Evolutionary conservation across 92 coral and sea anemone species (phyloP).

Genomic region (Bergia puertoricense): DNA sequence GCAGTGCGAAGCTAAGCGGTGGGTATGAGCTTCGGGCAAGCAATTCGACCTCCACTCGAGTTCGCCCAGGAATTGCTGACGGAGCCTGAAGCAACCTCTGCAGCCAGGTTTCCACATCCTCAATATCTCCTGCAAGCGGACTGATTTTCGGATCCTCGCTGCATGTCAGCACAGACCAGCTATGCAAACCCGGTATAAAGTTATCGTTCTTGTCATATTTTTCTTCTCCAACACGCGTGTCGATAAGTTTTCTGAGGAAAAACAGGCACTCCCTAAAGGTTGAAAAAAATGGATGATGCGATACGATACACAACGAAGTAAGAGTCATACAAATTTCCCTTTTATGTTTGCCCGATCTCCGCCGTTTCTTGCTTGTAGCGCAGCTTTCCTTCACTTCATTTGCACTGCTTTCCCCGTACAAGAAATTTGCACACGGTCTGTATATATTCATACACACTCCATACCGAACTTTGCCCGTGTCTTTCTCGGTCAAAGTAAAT

Average conservation of each 20-base stretch:
- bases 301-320: constrained; percentile 89
- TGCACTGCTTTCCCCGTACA: constrained; percentile 65
- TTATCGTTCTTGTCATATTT: constrained; percentile 79
- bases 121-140: constrained; percentile 84
- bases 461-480: constrained; percentile 90
- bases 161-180: constrained; percentile 98
- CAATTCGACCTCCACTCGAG: constrained; percentile 87
- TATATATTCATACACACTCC: constrained; percentile 95
- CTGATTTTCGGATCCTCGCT: constrained; percentile 93
- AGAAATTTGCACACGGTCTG: constrained; percentile 88
- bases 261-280: constrained; percentile 99
- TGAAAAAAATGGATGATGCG: constrained; percentile 98
- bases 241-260: constrained; percentile 93
- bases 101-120: constrained; percentile 95
- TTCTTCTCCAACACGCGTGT: constrained; percentile 74
- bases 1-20: constrained; percentile 83
- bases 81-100: constrained; percentile 91
- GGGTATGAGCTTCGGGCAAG: constrained; percentile 78
- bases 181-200: constrained; percentile 79
- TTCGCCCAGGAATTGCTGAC: constrained; percentile 86
- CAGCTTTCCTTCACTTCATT: constrained; percentile 47
- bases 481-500: constrained; percentile 95
- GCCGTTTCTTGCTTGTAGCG: constrained; percentile 60
- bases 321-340: constrained; percentile 92
- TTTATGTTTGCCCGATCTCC: constrained; percentile 56